Evolutionary conservation across 2,888 invertebrate species (phyloP).

Genomic region (Mellilla xanthometata): DNA sequence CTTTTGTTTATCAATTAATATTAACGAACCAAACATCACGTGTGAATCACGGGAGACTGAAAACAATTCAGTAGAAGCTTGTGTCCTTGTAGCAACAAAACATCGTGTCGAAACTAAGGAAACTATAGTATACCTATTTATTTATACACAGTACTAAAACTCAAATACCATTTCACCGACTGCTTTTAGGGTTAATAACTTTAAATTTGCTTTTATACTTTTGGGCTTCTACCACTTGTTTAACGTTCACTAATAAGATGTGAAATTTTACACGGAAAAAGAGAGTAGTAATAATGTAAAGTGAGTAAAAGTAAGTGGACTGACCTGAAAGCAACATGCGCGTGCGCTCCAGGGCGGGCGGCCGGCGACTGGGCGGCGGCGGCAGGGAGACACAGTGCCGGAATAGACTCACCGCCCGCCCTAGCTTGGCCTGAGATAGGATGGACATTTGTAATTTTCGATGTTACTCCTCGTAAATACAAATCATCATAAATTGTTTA

Average conservation of each 20-base stretch:
- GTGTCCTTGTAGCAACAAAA: constrained; percentile 18
- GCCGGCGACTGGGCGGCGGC: constrained; percentile 77
- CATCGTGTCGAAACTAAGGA: constrained; percentile 15
- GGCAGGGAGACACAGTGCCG: constrained; percentile 36
- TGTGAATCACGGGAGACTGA: too few relatives aligned
- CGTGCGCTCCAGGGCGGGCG: constrained; percentile 72
- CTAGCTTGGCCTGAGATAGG: too few relatives aligned
- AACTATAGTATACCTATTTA: constrained; percentile 33
- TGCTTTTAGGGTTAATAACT: constrained; percentile 14
- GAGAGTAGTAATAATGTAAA: too few relatives aligned
- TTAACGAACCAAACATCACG: too few relatives aligned
- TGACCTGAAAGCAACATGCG: constrained; percentile 52
- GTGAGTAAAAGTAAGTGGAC: constrained; percentile 36
- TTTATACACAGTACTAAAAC: constrained; percentile 45
- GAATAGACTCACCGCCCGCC: constrained; percentile 13
- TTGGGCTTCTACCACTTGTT: too few relatives aligned
- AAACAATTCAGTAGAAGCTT: constrained; percentile 1
- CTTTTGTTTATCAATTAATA: too few relatives aligned
- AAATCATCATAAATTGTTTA: too few relatives aligned
- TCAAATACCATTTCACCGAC: constrained; percentile 57
- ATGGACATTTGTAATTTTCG: too few relatives aligned
- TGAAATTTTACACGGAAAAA: too few relatives aligned
- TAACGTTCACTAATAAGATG: too few relatives aligned
- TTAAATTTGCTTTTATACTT: too few relatives aligned
- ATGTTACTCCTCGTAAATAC: too few relatives aligned